These are phyloP conservation scores for Parnassius apollo DNA, from an alignment of 2,888 invertebrate species.

Conservation along the genomic window DNA sequence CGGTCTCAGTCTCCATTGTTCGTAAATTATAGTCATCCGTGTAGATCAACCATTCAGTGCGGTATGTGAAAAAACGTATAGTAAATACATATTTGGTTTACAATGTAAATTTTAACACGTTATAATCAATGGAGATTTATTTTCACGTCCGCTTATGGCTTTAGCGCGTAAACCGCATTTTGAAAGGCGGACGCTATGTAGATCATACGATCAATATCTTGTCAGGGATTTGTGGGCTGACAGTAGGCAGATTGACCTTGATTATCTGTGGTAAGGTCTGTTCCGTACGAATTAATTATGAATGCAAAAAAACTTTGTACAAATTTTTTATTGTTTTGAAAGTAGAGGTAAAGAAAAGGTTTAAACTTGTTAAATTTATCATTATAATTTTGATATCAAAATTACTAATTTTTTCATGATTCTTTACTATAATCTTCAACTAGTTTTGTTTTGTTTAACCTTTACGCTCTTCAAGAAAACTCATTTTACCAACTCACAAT, in stretches of 20 bases:
- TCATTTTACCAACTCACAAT: no score
- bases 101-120: slow-evolving; percentile 3
- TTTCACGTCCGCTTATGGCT: slow-evolving; percentile 17
- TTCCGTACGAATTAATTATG: no score
- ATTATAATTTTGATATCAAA: no score
- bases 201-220: slow-evolving; percentile 16
- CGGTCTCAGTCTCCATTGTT: slow-evolving; percentile 9
- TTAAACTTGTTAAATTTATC: no score
- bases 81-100: slow-evolving; percentile 5
- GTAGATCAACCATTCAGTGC: slow-evolving; percentile 5
- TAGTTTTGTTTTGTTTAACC: no score
- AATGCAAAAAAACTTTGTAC: no score
- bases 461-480: no score
- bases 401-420: no score
- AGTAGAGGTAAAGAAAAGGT: no score
- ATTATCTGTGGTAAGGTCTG: not conserved
- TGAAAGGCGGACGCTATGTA: slow-evolving; percentile 26
- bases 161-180: slow-evolving; percentile 17
- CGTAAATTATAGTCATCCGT: slow-evolving; percentile 18
- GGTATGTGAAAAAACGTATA: slow-evolving; percentile 8
- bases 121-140: slow-evolving; percentile 12
- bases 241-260: slow-evolving; percentile 24
- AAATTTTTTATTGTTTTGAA: no score
- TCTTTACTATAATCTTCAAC: no score
- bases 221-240: slow-evolving; percentile 25